Conservation (phyloP, 2,888 invertebrate genomes). For the Dryococelus australis region DNA sequence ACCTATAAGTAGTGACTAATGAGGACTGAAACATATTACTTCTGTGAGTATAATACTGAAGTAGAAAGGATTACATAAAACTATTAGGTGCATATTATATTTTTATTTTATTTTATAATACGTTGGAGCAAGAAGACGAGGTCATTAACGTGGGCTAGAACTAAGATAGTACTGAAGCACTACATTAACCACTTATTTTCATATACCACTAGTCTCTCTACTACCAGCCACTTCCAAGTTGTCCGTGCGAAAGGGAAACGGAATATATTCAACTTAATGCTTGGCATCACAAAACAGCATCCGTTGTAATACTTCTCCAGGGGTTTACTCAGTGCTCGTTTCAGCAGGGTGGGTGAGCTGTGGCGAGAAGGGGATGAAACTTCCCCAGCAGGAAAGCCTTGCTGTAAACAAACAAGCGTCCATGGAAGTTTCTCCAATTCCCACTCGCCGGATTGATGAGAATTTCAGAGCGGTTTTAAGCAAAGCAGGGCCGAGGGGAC, state of each 20-base stretch:
- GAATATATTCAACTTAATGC: neutral
- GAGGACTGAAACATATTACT: too few relatives aligned
- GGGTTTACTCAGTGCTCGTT: neutral
- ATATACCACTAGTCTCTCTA: neutral
- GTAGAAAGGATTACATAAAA: too few relatives aligned
- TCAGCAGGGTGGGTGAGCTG: neutral
- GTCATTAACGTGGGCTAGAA: too few relatives aligned
- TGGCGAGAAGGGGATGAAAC: neutral
- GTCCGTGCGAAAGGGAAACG: neutral
- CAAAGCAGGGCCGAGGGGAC: too few relatives aligned
- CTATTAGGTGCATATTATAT: too few relatives aligned
- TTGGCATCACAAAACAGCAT: neutral
- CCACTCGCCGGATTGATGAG: conserved; percentile 16
- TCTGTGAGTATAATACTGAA: too few relatives aligned
- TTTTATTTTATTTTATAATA: too few relatives aligned
- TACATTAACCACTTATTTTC: too few relatives aligned
- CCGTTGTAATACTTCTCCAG: neutral
- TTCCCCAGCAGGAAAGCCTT: neutral
- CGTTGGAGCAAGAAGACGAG: too few relatives aligned
- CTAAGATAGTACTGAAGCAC: too few relatives aligned
- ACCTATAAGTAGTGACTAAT: too few relatives aligned
- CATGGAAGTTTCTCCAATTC: neutral
- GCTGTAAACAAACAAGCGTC: neutral
- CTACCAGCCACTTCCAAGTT: neutral
- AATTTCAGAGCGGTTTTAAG: neutral